Conservation (phyloP, 2,113 vertebrate genomes). For the Chaetorhynchus papuensis region DNA sequence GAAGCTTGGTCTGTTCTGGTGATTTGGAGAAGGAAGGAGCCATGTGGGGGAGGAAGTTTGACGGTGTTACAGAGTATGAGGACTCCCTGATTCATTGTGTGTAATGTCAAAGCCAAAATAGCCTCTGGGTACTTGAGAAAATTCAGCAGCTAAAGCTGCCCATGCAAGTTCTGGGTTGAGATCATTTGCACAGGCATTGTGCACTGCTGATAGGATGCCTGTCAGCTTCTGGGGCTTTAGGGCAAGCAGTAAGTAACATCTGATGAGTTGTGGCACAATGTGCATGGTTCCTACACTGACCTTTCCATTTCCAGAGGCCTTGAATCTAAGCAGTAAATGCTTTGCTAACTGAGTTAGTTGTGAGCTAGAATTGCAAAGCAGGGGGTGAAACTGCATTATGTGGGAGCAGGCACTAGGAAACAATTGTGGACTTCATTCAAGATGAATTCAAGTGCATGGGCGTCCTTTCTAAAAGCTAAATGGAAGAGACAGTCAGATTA, state of each 20-base stretch:
- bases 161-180: background rate
- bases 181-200: background rate
- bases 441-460: background rate
- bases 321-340: background rate
- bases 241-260: background rate
- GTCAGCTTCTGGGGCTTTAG: background rate
- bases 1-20: background rate
- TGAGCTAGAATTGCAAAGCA: background rate
- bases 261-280: background rate
- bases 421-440: background rate
- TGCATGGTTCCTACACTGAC: background rate
- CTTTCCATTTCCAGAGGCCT: background rate
- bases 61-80: background rate
- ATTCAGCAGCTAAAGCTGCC: background rate
- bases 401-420: background rate
- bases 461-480: background rate
- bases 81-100: background rate
- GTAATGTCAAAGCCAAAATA: background rate
- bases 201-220: background rate
- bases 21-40: background rate
- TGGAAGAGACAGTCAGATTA: background rate
- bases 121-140: background rate
- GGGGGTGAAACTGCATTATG: background rate
- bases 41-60: fast-evolving
- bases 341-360: background rate